Evolutionary conservation across 2,888 invertebrate genomes (phyloP).

Genomic region (Pollenia labialis): DNA sequence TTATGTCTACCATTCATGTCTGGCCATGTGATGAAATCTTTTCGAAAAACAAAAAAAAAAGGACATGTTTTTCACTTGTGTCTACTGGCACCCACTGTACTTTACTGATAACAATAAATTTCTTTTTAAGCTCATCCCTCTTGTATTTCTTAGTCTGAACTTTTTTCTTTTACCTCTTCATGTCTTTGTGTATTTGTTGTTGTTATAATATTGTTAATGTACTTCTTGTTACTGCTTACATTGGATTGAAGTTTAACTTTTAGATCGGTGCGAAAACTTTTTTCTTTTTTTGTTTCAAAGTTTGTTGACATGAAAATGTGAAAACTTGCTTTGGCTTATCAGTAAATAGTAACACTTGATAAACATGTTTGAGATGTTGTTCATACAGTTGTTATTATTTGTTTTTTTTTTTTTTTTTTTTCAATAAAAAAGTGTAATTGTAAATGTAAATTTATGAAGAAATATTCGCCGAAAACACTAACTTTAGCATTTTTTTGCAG

Average conservation of each 20-base stretch:
- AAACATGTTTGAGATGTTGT: not conserved
- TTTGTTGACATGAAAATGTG: slow-evolving; percentile 46
- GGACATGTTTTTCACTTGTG: slow-evolving; percentile 10
- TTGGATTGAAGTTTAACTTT: not conserved
- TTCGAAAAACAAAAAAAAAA: slow-evolving; percentile 21
- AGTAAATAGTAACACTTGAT: not conserved
- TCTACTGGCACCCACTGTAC: not conserved
- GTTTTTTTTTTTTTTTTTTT: no score
- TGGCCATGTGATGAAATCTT: slow-evolving; percentile 61
- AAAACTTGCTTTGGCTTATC: slow-evolving; percentile 23
- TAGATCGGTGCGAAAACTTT: not conserved
- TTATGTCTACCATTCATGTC: slow-evolving; percentile 28
- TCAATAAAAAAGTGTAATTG: no score
- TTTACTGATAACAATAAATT: slow-evolving; percentile 24
- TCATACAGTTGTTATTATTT: no score
- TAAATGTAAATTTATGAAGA: no score
- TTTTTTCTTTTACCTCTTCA: not conserved
- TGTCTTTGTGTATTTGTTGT: not conserved
- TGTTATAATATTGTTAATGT: slow-evolving; percentile 40
- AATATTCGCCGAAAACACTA: no score
- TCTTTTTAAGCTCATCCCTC: not conserved
- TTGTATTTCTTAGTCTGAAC: not conserved
- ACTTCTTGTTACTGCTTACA: slow-evolving; percentile 31
- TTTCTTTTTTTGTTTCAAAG: slow-evolving; percentile 33
- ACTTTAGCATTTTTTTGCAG: no score